phyloP scores from a whole-genome alignment of 2,113 vertebrate genomes.

The Halcyon malimbica region DNA sequence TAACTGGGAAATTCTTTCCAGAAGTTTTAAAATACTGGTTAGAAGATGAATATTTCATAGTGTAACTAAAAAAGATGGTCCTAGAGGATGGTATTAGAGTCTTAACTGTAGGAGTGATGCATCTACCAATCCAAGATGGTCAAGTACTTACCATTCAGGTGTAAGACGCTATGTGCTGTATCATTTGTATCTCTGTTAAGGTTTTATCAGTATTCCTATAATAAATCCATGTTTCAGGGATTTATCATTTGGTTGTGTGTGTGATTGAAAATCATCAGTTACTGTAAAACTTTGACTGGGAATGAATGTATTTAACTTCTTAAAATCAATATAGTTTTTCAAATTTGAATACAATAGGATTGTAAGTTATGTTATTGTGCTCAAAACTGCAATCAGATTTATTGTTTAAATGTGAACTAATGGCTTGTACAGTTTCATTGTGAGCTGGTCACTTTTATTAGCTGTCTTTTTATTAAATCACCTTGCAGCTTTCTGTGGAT shows the following conservation, averaged over 20 bases:
- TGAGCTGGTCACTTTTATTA: neutral
- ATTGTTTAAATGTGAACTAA: conserved; percentile 33
- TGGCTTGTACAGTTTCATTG: conserved; percentile 25
- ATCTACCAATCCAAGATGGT: neutral
- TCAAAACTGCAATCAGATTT: conserved; percentile 10
- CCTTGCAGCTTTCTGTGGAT: neutral
- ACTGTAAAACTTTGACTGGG: conserved; percentile 56
- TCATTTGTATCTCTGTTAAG: conserved; percentile 60
- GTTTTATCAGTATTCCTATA: conserved; percentile 69
- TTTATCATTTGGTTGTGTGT: conserved; percentile 42
- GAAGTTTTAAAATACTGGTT: neutral
- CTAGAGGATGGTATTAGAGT: conserved; percentile 29
- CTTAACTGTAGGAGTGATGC: conserved; percentile 22
- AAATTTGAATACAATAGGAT: conserved; percentile 29
- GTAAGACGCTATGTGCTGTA: conserved; percentile 29
- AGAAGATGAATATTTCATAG: neutral
- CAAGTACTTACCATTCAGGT: conserved; percentile 24
- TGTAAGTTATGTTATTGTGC: neutral
- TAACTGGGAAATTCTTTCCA: neutral
- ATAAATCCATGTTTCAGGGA: conserved; percentile 69
- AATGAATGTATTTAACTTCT: conserved; percentile 55
- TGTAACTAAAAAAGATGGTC: neutral
- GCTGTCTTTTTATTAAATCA: neutral
- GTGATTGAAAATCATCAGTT: conserved; percentile 38
- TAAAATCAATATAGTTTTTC: conserved; percentile 43